Base-by-base conservation (phyloP, 2,888 invertebrate genomes). In the Noctua fimbriata region DNA sequence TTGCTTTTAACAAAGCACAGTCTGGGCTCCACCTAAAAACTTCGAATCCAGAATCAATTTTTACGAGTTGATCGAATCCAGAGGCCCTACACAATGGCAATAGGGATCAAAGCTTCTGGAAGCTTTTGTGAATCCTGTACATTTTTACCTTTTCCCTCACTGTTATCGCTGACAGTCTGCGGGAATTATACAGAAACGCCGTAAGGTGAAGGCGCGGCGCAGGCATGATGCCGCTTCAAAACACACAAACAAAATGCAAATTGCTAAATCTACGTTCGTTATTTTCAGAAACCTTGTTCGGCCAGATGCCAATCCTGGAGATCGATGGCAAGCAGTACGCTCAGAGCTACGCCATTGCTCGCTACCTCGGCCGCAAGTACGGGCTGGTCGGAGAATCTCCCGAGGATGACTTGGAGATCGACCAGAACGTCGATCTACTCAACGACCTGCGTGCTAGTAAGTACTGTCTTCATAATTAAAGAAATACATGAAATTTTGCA, bases 321-420 rank as follows among this genome's bases (percentile, higher is more conserved):
- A 94, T 98, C 7, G 97, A 98, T 79, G 98, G 98, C 6, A 97
- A 98, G 91, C 92, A 94, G 84, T 94, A 97, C 81, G 95, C 97
- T 41, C 98, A 98, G 92, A 97, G 97, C 49, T 73, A 94, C 4
- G 97, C 98, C 7, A 97, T 98, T 82, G 90, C 94, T 58, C 97
- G 98, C 58, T 98, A 97, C 92, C 93, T 98, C 60, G 98, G 97
- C 6, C 97, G 97, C 91, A 96, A 97, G 91, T 97, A 96, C 84
- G 97, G 97, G 12, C 92, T 98, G 21, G 94, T 93, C 41, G 98
- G 98, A n/a, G 95, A 94, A 32, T 93, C 96, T 74, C 95, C 97
- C 32, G 97, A 97, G 93, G 97, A 98, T 89, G 95, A 97, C 88
- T 93, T 98, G 75, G 97, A 97, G 92, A 97, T 98, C 84, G 98